A percentile compares a stretch with the other conserved stretches of the same genome.
Evolutionary conservation across 2,113 vertebrate species (phyloP).

Genomic region (Platysternon megacephalum): DNA sequence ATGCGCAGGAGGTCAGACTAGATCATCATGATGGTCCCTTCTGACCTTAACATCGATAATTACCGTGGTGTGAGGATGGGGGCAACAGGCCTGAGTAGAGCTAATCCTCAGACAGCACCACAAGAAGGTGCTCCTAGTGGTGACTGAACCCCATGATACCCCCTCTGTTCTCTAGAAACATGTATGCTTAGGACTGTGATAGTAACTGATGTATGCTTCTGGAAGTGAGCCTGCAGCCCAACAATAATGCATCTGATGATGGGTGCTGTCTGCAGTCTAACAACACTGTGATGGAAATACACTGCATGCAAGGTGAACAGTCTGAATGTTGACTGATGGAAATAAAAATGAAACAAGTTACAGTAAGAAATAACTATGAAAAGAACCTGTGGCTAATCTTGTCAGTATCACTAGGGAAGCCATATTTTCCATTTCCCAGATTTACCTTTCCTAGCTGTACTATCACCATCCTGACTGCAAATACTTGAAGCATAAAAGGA

Average conservation of each 20-base stretch:
- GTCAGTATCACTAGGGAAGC: background rate
- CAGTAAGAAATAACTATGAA: background rate
- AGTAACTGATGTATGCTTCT: background rate
- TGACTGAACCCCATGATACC: too few relatives aligned
- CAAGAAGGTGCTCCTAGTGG: too few relatives aligned
- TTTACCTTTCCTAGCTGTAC: slow-evolving; percentile 33
- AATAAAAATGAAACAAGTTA: background rate
- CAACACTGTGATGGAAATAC: background rate
- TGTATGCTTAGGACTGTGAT: background rate
- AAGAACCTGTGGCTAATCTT: background rate
- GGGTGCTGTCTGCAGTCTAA: background rate
- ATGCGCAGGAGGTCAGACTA: too few relatives aligned
- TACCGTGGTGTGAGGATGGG: too few relatives aligned
- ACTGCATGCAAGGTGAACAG: background rate
- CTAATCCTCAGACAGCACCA: too few relatives aligned
- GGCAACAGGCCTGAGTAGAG: too few relatives aligned
- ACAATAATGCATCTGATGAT: accelerated
- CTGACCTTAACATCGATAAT: too few relatives aligned
- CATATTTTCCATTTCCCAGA: slow-evolving; percentile 10
- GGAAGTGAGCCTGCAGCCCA: background rate
- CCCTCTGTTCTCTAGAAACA: background rate
- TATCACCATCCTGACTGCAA: slow-evolving; percentile 24
- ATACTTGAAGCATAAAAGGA: background rate
- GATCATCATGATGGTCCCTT: too few relatives aligned
- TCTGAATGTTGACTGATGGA: background rate